phyloP scores from a whole-genome alignment of 2,888 invertebrate genomes.

The Hemistola chrysoprasaria region DNA sequence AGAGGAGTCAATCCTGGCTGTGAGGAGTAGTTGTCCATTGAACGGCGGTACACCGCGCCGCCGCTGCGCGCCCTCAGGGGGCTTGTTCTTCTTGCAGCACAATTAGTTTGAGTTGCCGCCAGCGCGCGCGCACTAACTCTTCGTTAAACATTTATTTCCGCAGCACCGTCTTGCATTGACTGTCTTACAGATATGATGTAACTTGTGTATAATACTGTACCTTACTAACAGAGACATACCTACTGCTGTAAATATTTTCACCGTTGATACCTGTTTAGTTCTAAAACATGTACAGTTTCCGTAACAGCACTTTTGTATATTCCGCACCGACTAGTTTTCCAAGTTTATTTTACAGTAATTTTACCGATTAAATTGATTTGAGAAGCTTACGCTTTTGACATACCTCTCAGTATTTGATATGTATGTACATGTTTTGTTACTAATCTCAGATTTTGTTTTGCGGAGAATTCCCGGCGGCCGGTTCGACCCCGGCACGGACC shows the following conservation, averaged over 20 bases:
- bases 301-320: slow-evolving; percentile 82
- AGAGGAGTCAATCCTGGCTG: slow-evolving; percentile 78
- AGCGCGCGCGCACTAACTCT: slow-evolving; percentile 77
- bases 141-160: slow-evolving; percentile 79
- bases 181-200: slow-evolving; percentile 72
- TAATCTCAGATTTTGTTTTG: slow-evolving; percentile 73
- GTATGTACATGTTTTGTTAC: slow-evolving; percentile 83
- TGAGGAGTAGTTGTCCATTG: slow-evolving; percentile 80
- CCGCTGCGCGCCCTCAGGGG: slow-evolving; percentile 43
- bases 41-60: slow-evolving; percentile 49
- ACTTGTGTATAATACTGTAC: slow-evolving; percentile 77
- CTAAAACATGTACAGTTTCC: slow-evolving; percentile 84
- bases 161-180: slow-evolving; percentile 82
- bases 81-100: slow-evolving; percentile 88
- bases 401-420: slow-evolving; percentile 65
- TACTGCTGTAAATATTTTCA: slow-evolving; percentile 82
- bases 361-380: slow-evolving; percentile 73
- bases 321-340: slow-evolving; percentile 79
- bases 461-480: slow-evolving; percentile 51
- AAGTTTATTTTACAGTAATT: slow-evolving; percentile 76
- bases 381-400: slow-evolving; percentile 81
- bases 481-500: slow-evolving; percentile 59
- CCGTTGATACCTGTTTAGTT: slow-evolving; percentile 80
- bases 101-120: slow-evolving; percentile 87
- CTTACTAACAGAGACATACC: slow-evolving; percentile 66